Evolutionary conservation across 1,140 invertebrate genomes (phyloP), one percentile per base, ranked within the genome.

Genomic region (Trachelipus rathkii): DNA sequence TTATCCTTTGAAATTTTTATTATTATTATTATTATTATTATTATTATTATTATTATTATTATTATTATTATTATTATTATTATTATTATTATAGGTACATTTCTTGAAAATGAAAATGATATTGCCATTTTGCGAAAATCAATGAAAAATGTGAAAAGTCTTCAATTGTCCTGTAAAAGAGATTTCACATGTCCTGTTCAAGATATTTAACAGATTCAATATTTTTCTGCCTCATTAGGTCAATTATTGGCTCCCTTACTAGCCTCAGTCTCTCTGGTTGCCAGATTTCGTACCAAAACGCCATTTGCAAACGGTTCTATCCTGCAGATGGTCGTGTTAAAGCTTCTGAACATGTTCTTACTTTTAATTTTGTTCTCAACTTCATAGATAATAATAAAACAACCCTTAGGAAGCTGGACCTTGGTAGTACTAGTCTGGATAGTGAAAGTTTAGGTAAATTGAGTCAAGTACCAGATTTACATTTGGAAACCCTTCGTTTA

Each of bases 131-230:
- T 89, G 8, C 83, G 84, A 21, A 78, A 86, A 9, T 87, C 85
- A 72, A 84, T 92, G 70, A 84, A 87, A 75, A 87, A 88, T 74
- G 84, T 92, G 13, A 87, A 84, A 77, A 84, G 85, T 69, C 83
- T 92, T 43, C 89, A 87, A 77, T 83, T 92, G 75, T 87, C 87
- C 11, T 87, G 88, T 50, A 90, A 92, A 82, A 86, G 90, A 74
- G 91, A 91, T 83, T 83, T 92, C 0, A 91, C 90, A 0, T 92
- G 75, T 87, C 87, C 11, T 87, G 88, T 50, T 90, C 92, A 82
- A 86, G 90, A 74, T 91, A 91, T 83, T 83, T 92, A 0, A 91
- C 90, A 0, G 91, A 92, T 87, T 88, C 88, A 46, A 84, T 91
- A 23, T 89, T 92, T 44, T 88, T 89, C 81, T 87, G 90, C 79